Percentiles rank a stretch among this genome's conserved stretches.
Conservation (phyloP, 2,113 vertebrate genomes). For the Cryptotis parvus region DNA sequence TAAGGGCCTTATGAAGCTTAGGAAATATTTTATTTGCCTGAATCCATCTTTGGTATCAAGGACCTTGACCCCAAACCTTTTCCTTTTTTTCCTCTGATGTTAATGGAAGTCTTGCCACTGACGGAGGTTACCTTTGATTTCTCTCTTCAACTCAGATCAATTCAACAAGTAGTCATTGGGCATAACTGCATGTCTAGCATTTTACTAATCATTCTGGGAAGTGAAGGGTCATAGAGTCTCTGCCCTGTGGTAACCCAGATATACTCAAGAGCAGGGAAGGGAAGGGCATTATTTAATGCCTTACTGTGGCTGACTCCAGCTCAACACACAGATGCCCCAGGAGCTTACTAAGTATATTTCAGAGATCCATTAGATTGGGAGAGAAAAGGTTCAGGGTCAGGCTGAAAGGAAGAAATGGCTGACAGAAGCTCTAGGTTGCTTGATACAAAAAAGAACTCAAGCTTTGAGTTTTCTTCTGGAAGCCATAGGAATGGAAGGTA, state of each 20-base stretch:
- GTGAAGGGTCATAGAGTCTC: neutral
- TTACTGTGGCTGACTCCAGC: neutral
- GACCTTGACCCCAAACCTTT: neutral
- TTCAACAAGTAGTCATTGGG: neutral
- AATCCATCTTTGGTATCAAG: neutral
- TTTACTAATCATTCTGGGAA: neutral
- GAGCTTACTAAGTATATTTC: neutral
- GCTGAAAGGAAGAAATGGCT: neutral
- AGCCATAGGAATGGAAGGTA: neutral
- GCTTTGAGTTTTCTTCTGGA: neutral
- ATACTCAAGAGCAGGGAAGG: neutral
- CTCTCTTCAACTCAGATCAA: slow-evolving; percentile 8
- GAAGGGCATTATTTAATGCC: neutral
- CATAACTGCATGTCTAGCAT: neutral
- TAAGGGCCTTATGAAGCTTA: slow-evolving; percentile 64
- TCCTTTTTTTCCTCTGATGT: neutral
- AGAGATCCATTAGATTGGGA: neutral
- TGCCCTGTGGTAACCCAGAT: neutral
- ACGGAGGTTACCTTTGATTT: neutral
- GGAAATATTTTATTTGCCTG: slow-evolving; percentile 49
- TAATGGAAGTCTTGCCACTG: neutral
- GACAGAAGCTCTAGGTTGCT: neutral
- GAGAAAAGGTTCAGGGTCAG: neutral
- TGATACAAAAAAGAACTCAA: neutral
- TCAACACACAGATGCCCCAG: neutral